phyloP scores from a whole-genome alignment of 2,113 vertebrate genomes.

The Tyrannus savana region DNA sequence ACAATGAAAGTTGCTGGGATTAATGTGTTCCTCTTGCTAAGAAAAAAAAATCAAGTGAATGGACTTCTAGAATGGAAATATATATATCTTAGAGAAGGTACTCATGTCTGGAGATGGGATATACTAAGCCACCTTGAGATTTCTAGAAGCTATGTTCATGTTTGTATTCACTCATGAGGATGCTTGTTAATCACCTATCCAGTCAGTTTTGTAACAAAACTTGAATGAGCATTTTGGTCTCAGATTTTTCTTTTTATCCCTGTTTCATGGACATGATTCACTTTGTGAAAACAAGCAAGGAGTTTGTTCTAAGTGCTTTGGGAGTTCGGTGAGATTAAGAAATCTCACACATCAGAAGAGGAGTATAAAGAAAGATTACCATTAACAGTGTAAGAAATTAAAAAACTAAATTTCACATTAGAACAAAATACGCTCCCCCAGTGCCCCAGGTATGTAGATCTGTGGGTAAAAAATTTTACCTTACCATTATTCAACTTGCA shows the following conservation, averaged over 20 bases:
- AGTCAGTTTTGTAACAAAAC: background rate
- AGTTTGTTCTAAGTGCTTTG: background rate
- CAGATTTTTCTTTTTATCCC: background rate
- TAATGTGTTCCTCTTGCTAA: background rate
- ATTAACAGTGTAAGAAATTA: background rate
- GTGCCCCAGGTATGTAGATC: background rate
- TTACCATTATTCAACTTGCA: background rate
- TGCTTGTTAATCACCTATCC: background rate
- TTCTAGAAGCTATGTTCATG: background rate
- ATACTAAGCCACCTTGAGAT: background rate
- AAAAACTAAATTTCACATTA: background rate
- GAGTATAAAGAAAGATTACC: background rate
- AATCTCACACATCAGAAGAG: background rate
- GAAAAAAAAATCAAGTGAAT: background rate
- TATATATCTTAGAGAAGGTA: background rate
- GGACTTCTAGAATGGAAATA: background rate
- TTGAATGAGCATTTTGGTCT: background rate
- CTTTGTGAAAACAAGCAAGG: background rate
- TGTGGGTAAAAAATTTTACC: background rate
- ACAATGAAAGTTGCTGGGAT: background rate
- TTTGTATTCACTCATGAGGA: background rate
- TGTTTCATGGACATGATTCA: background rate
- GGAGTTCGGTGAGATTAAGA: background rate
- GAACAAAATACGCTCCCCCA: background rate
- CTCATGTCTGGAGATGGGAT: background rate